Evolutionary conservation across 2,888 invertebrate species (phyloP).

Genomic region (Heliconius aoede): DNA sequence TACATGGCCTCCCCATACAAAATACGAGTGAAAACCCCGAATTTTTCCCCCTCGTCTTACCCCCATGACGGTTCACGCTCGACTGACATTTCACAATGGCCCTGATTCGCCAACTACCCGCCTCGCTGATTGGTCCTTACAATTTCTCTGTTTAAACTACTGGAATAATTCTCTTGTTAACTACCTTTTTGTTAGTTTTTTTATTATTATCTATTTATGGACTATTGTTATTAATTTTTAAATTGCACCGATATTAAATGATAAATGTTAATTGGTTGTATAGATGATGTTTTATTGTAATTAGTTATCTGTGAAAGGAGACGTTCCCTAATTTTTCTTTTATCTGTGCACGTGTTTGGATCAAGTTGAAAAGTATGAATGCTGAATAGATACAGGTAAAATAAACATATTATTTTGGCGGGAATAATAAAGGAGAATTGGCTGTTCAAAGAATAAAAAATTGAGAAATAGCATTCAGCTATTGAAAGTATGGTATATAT

Average conservation of each 20-base stretch:
- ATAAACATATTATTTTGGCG: not conserved
- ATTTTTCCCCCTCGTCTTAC: slow-evolving; percentile 48
- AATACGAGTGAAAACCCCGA: slow-evolving; percentile 21
- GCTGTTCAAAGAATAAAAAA: not conserved
- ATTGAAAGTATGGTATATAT: no score
- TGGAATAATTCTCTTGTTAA: slow-evolving; percentile 59
- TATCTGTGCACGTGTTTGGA: slow-evolving; percentile 19
- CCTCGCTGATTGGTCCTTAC: slow-evolving; percentile 58
- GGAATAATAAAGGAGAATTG: not conserved
- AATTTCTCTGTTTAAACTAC: slow-evolving; percentile 61
- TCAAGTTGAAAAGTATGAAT: not conserved
- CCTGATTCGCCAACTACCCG: slow-evolving; percentile 78
- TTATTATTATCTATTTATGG: slow-evolving; percentile 22
- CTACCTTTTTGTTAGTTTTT: slow-evolving; percentile 52
- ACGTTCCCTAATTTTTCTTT: not conserved
- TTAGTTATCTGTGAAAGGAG: slow-evolving; percentile 1
- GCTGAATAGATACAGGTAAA: not conserved
- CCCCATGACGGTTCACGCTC: slow-evolving; percentile 62
- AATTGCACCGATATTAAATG: not conserved
- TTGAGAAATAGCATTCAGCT: not conserved
- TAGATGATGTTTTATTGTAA: not conserved
- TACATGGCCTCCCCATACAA: slow-evolving; percentile 23
- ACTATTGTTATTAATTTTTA: slow-evolving; percentile 13
- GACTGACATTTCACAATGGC: slow-evolving; percentile 72
- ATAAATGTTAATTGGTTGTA: slow-evolving; percentile 19